Base-by-base conservation (phyloP, 1,140 invertebrate species). In the Lucilia cuprina region DNA sequence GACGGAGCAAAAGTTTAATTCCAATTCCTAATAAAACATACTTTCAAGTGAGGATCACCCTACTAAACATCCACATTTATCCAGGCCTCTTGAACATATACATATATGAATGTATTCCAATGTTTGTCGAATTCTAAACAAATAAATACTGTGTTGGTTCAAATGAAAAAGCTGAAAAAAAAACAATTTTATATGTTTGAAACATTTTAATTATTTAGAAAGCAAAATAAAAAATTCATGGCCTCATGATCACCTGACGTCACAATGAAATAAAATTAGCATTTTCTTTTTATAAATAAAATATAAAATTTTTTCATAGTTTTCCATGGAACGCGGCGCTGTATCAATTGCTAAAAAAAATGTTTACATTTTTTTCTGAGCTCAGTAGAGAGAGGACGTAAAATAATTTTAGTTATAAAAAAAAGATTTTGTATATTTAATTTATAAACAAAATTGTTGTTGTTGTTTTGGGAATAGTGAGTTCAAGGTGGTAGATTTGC, bases 201-300 rank as follows among this genome's bases (percentile, higher is more conserved):
- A 41, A 41, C 10, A 41, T 41, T 41, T 41, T 41, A 41, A 41
- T 41, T 41, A 41, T 55, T 55, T 55, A 55, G 17, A 21, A 70
- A 70, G 17, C 19, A 70, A 70, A 70, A 70, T 7, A 7, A 30
- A 30, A 25, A 70, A 70, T 70, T 70, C 65, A 70, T 70, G 65
- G 65, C 21, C 65, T 70, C 65, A 70, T 70, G 65, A 70, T 70
- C 65, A 70, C 19, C n/a, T 70, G 65, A 70, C 65, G 65, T 70
- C 65, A 70, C 65, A 21, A n/a, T 21, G 65, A 21, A 70, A 25
- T 21, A 19, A 21, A 70, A 70, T 70, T 19, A 70, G n/a, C 0
- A 65, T 21, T 21, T n/a, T n/a, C n/a, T 21, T 70, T 70, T 21
- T 70, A 21, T 65, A 21, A 70, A 21, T 17, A 55, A 55, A 5